These are phyloP conservation scores for Sus cebifrons DNA, from an alignment of 2,797 vertebrate genomes.

Conservation along the genomic window DNA sequence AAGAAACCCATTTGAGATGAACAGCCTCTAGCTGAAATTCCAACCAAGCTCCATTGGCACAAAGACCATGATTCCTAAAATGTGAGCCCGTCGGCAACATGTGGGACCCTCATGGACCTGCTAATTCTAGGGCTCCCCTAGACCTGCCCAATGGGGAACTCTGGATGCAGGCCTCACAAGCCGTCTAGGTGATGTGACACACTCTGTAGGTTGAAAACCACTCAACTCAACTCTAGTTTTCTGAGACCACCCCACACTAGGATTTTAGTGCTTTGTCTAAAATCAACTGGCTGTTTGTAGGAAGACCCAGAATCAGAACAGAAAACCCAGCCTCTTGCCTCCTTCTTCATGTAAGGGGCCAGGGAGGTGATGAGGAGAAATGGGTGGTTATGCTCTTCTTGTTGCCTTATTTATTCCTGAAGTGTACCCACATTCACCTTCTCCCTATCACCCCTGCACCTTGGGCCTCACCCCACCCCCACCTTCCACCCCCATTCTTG, in stretches of 20 bases:
- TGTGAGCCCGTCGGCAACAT: background rate
- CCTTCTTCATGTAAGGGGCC: background rate
- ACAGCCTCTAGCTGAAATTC: slow-evolving; percentile 31
- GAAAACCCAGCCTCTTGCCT: background rate
- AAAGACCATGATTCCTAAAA: background rate
- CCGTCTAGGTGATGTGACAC: too few species aligned
- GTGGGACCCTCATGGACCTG: background rate
- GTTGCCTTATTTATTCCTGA: background rate
- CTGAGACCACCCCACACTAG: background rate
- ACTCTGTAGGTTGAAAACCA: background rate
- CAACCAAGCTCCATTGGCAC: background rate
- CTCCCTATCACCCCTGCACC: background rate
- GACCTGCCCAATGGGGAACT: background rate
- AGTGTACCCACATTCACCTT: background rate
- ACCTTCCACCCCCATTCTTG: background rate
- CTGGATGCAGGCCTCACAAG: background rate
- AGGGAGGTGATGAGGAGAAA: background rate
- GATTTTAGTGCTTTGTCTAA: background rate
- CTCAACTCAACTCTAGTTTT: background rate
- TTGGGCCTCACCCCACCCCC: too few species aligned
- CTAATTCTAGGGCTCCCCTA: background rate
- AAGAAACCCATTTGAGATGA: slow-evolving; percentile 2
- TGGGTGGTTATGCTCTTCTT: background rate
- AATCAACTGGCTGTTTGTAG: background rate
- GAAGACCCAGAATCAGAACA: background rate